A percentile compares a stretch with the other conserved stretches of the same genome.
Evolutionary conservation across 2,113 vertebrate species (phyloP).

Genomic region (Onychorhynchus coronatus): DNA sequence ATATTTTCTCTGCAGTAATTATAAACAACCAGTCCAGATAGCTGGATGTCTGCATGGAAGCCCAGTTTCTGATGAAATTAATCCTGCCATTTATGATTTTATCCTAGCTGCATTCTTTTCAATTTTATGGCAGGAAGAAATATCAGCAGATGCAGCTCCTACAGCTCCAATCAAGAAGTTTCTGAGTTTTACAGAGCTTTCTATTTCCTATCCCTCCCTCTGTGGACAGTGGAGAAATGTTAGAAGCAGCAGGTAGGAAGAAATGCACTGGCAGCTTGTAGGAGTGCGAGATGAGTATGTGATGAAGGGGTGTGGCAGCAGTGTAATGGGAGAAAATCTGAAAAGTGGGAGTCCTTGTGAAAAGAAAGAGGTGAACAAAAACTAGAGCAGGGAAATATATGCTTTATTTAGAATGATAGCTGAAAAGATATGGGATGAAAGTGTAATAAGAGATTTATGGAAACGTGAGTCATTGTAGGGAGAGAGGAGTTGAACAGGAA

Average conservation of each 20-base stretch:
- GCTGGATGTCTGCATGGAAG: background rate
- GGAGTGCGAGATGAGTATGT: constrained; percentile 41
- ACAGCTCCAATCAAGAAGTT: background rate
- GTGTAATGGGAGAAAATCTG: constrained; percentile 18
- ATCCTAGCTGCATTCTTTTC: background rate
- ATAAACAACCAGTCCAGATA: background rate
- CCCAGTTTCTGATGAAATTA: background rate
- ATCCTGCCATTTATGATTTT: background rate
- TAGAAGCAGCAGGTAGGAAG: constrained; percentile 43
- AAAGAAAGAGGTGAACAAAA: constrained; percentile 34
- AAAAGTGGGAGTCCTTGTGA: constrained; percentile 44
- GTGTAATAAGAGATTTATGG: background rate
- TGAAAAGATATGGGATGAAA: background rate
- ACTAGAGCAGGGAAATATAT: background rate
- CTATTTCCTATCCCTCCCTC: background rate
- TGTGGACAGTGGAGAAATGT: background rate
- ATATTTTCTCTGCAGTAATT: background rate
- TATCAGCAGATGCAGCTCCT: background rate
- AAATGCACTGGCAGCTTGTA: constrained; percentile 22
- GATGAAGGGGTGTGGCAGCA: constrained; percentile 39
- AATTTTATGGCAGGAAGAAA: background rate
- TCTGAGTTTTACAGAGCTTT: background rate
- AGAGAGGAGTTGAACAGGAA: background rate
- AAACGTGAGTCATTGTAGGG: background rate
- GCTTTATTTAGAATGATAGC: background rate